These are phyloP conservation scores for Mystacides longicornis DNA, from an alignment of 2,888 invertebrate genomes.

Conservation along the genomic window DNA sequence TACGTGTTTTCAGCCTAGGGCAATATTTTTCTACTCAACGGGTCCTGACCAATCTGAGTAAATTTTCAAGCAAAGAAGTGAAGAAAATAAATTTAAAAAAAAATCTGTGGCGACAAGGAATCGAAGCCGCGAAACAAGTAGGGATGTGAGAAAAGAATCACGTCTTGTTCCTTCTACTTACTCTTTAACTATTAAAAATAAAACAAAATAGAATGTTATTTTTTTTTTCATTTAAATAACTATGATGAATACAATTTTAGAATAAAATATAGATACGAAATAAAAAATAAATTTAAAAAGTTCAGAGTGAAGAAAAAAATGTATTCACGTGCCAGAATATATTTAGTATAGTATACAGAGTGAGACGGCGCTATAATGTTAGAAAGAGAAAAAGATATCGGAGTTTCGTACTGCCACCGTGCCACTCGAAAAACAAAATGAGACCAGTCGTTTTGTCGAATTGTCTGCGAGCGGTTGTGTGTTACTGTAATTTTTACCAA, in stretches of 20 bases:
- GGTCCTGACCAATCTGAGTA: too few relatives aligned
- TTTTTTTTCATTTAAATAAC: neutral
- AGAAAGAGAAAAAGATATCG: neutral
- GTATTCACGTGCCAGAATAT: neutral
- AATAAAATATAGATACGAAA: neutral
- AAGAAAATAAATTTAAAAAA: too few relatives aligned
- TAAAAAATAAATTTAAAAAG: neutral
- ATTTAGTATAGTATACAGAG: neutral
- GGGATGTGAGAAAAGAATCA: too few relatives aligned
- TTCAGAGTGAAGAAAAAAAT: neutral
- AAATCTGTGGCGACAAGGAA: too few relatives aligned
- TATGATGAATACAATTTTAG: neutral
- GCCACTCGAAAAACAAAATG: neutral
- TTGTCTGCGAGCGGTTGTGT: neutral
- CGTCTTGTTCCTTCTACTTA: neutral
- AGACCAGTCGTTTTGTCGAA: constrained; percentile 4
- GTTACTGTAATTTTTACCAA: neutral
- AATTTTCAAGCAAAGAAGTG: too few relatives aligned
- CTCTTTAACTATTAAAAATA: neutral
- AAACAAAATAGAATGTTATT: neutral
- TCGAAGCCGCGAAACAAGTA: too few relatives aligned
- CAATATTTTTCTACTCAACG: too few relatives aligned
- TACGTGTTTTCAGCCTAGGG: too few relatives aligned
- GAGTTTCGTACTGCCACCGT: too few relatives aligned
- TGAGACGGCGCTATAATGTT: neutral